Conservation (phyloP, 2,113 vertebrate genomes). For the Grallaria varia region DNA sequence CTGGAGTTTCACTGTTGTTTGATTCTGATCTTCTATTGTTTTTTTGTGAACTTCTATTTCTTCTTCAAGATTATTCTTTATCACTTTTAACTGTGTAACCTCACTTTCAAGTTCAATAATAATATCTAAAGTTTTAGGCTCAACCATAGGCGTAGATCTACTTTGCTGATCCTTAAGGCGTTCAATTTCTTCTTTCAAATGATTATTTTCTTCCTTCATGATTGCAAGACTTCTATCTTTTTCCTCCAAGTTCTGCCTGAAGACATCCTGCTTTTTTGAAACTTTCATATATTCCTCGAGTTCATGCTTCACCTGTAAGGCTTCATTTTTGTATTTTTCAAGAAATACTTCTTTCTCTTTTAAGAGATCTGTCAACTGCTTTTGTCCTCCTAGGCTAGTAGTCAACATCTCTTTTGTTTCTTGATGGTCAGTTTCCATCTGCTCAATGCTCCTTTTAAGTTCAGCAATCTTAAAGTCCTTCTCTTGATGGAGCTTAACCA, state of each 20-base stretch:
- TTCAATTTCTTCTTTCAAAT: slow-evolving; percentile 94
- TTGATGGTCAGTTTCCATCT: slow-evolving; percentile 77
- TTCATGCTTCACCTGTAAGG: slow-evolving; percentile 75
- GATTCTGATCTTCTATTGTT: slow-evolving; percentile 83
- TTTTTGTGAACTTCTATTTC: slow-evolving; percentile 81
- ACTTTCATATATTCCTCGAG: slow-evolving; percentile 68
- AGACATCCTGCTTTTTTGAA: slow-evolving; percentile 70
- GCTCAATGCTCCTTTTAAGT: slow-evolving; percentile 80
- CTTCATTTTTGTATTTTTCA: slow-evolving; percentile 81
- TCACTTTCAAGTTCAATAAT: slow-evolving; percentile 91
- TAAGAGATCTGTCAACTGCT: slow-evolving; percentile 86
- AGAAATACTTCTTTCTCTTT: slow-evolving; percentile 88
- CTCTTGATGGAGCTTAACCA: slow-evolving; percentile 83
- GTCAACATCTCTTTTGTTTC: slow-evolving; percentile 88
- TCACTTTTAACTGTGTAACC: slow-evolving; percentile 82
- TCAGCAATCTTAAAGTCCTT: slow-evolving; percentile 85
- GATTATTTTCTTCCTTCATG: slow-evolving; percentile 98
- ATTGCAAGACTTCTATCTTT: slow-evolving; percentile 86
- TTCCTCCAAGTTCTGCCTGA: slow-evolving; percentile 85
- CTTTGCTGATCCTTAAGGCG: slow-evolving; percentile 89
- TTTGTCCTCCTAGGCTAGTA: slow-evolving; percentile 86
- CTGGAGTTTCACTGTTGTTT: slow-evolving; percentile 77
- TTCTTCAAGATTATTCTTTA: slow-evolving; percentile 80
- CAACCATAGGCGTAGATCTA: slow-evolving; percentile 73
- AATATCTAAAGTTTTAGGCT: slow-evolving; percentile 86